Percentiles rank a stretch among this genome's conserved stretches.
phyloP scores from a whole-genome alignment of 2,888 invertebrate species.

The Ormyrus nitidulus region DNA sequence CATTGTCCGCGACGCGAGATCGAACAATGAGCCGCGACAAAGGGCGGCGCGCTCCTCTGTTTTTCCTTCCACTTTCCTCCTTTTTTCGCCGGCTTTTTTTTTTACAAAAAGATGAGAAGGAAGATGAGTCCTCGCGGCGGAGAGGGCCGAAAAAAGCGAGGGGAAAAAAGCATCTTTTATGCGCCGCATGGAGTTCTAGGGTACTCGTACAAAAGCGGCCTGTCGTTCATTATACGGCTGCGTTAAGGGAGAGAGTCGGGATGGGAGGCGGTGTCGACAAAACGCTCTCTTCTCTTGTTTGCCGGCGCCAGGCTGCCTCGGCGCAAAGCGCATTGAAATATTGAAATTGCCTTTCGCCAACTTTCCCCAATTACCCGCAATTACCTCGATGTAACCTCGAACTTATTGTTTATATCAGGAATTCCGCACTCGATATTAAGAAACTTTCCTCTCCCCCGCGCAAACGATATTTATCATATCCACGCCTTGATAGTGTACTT shows the following conservation, averaged over 20 bases:
- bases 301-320: background rate
- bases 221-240: background rate
- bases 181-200: background rate
- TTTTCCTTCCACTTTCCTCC: constrained; percentile 18
- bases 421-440: too few species aligned
- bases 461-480: too few species aligned
- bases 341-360: background rate
- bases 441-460: too few species aligned
- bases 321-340: background rate
- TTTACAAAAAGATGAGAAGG: background rate
- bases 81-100: background rate
- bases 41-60: constrained; percentile 5
- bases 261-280: constrained; percentile 5
- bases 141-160: constrained; percentile 5
- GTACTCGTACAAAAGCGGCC: constrained; percentile 24
- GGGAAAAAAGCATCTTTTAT: constrained; percentile 24
- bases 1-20: constrained; percentile 19
- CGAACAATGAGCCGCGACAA: constrained; percentile 38
- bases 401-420: too few species aligned
- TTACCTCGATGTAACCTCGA: too few species aligned
- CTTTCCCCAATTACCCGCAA: constrained; percentile 17
- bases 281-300: background rate
- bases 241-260: too few species aligned
- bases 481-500: too few species aligned
- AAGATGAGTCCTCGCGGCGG: too few species aligned